These are phyloP conservation scores for Epizoanthus illoricatus DNA, from an alignment of 92 coral and sea anemone species.

Conservation along the genomic window DNA sequence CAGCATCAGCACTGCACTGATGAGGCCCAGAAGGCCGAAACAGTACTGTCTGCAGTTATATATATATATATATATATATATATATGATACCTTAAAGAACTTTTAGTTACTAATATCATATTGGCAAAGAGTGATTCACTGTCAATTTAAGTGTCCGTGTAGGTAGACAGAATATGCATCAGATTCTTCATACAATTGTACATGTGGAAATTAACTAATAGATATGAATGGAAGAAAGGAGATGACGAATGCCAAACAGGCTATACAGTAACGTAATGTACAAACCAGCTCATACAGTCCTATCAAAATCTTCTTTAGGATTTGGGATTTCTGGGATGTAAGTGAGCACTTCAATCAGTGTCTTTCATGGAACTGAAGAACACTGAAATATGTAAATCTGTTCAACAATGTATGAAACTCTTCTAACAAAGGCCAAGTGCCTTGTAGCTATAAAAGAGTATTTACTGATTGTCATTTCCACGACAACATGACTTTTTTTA, in stretches of 20 bases:
- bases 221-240: neutral
- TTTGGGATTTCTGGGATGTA: neutral
- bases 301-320: neutral
- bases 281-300: neutral
- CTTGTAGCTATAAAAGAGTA: conserved; percentile 5
- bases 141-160: too few relatives aligned
- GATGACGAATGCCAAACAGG: neutral
- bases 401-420: neutral
- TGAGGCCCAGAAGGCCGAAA: too few relatives aligned
- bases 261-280: neutral
- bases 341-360: neutral
- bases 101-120: too few relatives aligned
- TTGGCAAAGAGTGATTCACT: too few relatives aligned
- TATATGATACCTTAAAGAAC: too few relatives aligned
- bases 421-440: conserved; percentile 6
- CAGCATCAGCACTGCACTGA: too few relatives aligned
- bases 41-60: too few relatives aligned
- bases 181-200: neutral
- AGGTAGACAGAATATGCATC: neutral
- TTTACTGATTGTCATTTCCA: conserved; percentile 31
- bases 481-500: conserved; percentile 3
- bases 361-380: neutral
- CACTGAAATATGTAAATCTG: neutral
- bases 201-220: neutral
- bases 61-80: too few relatives aligned